Evolutionary conservation across 2,888 invertebrate species (phyloP).

Genomic region (Andrena minutula): DNA sequence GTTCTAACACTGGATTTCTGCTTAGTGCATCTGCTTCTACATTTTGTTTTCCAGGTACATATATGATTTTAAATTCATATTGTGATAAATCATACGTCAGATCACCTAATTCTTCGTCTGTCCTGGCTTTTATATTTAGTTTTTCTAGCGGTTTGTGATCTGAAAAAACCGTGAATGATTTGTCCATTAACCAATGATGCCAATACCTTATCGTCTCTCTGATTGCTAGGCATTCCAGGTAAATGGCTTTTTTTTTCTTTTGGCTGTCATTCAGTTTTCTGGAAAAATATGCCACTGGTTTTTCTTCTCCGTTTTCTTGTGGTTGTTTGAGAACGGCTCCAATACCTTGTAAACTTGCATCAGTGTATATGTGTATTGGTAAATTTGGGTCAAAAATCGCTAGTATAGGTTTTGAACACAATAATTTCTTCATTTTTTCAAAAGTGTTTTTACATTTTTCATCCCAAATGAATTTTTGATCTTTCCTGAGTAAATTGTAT

Average conservation of each 20-base stretch:
- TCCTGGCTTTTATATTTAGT: no score
- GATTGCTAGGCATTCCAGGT: no score
- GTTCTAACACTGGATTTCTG: constrained; percentile 1
- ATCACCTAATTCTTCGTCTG: no score
- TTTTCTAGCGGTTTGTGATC: no score
- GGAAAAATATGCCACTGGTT: no score
- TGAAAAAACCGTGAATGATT: constrained; percentile 38
- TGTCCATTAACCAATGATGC: constrained; percentile 64
- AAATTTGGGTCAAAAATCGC: constrained; percentile 13
- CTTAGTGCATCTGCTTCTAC: constrained; percentile 5
- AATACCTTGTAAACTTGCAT: constrained; percentile 68
- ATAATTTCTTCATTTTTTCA: no score
- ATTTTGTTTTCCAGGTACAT: constrained; percentile 1
- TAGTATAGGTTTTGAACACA: constrained; percentile 13
- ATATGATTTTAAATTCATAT: background rate
- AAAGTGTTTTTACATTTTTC: no score
- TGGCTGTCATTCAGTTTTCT: no score
- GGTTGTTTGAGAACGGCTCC: constrained; percentile 17
- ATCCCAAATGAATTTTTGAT: no score
- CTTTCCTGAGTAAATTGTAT: no score
- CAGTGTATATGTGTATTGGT: constrained; percentile 72
- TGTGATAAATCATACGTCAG: background rate
- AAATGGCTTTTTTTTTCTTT: constrained; percentile 62
- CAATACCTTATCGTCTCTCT: constrained; percentile 57
- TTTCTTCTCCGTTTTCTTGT: no score